Evolutionary conservation across 2,113 vertebrate species (phyloP), one percentile per base, ranked within the genome.

Genomic region (Ceyx cyanopectus): DNA sequence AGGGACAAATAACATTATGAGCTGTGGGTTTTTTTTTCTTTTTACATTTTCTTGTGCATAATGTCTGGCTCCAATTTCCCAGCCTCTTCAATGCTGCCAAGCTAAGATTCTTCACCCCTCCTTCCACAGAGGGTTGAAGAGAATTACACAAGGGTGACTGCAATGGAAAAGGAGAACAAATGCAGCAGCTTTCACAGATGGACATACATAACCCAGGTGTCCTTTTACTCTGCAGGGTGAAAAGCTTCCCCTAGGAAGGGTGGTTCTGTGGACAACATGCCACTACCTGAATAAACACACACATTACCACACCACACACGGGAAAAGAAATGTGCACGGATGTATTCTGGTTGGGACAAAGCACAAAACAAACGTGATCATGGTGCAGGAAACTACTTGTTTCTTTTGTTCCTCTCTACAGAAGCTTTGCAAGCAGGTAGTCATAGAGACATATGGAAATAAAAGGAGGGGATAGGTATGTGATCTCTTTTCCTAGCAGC

Each of bases 81-180:
- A 80, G 16, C 23, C 24, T 67, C 53, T 85, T 70, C 45, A 11
- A 12, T 4, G 3, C 12, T 63, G 46, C 34, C 43, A 70, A 37
- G n/a, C 70, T 63, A 70, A 75, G 27, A 22, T 43, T 70, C 41
- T 86, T 78, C 51, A 77, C 7, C 9, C 16, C 15, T 75, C 16
- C 32, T 58, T 30, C 48, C 80, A 45, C 14, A 72, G 23, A 51
- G 18, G 12, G 34, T 70, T 83, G 46, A 56, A 62, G 29, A 57
- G 43, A 2, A 14, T 18, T 45, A 45, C n/a, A 53, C 57, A 40
- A 83, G 14, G 12, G 7, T 74, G 30, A 61, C 14, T 34, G 57
- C 61, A 70, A 65, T 17, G 87, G n/a, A 51, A 83, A 85, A 22
- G 14, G 30, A 87, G n/a, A 91, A 81, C 15, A 92, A 94, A 67